Evolutionary conservation across 2,113 vertebrate species (phyloP), one percentile per base, ranked within the genome.

Genomic region (Cercocebus atys): DNA sequence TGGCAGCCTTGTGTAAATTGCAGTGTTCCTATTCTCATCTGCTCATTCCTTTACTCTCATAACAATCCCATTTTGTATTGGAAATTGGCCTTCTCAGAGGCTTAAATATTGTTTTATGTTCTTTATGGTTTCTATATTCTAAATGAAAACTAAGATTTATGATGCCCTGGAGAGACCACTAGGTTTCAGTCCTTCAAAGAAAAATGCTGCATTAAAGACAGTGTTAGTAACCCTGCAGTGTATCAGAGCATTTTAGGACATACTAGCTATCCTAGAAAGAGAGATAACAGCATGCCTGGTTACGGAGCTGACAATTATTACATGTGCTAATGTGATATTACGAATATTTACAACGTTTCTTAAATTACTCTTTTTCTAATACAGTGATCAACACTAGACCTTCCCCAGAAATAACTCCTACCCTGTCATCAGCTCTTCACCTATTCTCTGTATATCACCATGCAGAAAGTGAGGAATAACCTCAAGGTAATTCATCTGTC

Each of bases 111-210:
- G 93, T 98, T 98, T 98, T 98, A 98, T 98, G 89, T 79, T 97
- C 98, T 98, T 98, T 97, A 98, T 94, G 66, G 89, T 98, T 98
- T 98, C 96, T 98, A 84, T 97, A 98, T 97, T 98, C 92, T 96
- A 97, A 98, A 97, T 98, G 98, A 98, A 98, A 99, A 98, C 97
- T 98, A 98, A 98, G 98, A 98, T 98, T 98, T 98, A 98, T 97
- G 97, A 98, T 98, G 97, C 98, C 98, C 97, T 35, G 23, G 98
- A 98, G 98, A 98, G 96, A 97, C 89, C 86, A 97, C 95, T 97
- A 96, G 81, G 94, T 98, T 98, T 98, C 97, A 98, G 96, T 96
- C 97, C 94, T 99, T 98, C 96, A 98, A 98, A 98, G 96, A 98
- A 97, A 98, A 98, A 98, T 98, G 98, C 98, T 98, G 95, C 97